phyloP scores from a whole-genome alignment of 2,797 vertebrate species.

The Miopithecus talapoin region DNA sequence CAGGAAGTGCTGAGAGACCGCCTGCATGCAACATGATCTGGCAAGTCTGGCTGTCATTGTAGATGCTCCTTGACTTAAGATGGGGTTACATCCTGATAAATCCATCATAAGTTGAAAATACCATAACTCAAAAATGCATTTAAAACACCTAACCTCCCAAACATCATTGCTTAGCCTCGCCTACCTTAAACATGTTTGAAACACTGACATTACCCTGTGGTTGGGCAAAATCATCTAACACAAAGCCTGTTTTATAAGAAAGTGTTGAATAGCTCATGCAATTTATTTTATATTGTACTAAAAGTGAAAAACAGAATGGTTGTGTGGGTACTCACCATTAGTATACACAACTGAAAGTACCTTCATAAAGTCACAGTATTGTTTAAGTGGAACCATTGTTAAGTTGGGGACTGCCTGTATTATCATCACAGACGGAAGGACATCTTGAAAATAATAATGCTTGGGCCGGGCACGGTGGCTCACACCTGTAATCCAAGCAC shows the following conservation, averaged over 20 bases:
- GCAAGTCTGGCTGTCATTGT: not conserved
- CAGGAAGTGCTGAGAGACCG: accelerated
- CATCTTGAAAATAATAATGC: not conserved
- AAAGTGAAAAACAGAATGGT: not conserved
- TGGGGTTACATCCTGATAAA: not conserved
- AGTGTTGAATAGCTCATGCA: not conserved
- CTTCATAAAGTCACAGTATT: not conserved
- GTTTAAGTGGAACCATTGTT: not conserved
- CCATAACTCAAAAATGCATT: not conserved
- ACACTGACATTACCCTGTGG: not conserved
- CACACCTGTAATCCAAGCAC: too few species aligned
- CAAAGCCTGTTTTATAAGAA: not conserved
- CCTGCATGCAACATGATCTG: not conserved
- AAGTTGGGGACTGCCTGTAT: not conserved
- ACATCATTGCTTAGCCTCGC: not conserved
- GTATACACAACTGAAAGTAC: not conserved
- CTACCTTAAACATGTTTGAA: not conserved
- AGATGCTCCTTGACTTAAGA: not conserved
- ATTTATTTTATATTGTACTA: not conserved
- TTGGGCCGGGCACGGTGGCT: not conserved
- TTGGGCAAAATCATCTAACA: not conserved
- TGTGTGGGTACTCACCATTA: not conserved
- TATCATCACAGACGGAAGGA: not conserved
- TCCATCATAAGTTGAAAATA: not conserved
- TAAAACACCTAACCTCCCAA: not conserved